Base-by-base conservation (phyloP, 2,888 invertebrate genomes). In the Stramonita haemastoma region DNA sequence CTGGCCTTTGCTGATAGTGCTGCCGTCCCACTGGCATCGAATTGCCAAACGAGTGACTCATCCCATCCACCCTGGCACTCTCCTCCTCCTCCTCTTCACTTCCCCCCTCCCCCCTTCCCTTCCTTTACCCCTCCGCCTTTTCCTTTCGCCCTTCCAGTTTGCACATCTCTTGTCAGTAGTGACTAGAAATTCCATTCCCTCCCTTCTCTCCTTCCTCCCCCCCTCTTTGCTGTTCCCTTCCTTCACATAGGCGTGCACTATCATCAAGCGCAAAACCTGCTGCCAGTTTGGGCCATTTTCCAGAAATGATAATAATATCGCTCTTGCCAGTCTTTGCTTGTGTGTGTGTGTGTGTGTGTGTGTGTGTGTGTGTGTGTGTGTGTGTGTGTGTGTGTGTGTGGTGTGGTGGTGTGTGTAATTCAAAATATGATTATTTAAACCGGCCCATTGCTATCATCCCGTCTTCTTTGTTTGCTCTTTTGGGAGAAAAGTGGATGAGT, bases 1-100 rank as follows among this genome's bases (percentile, higher is more conserved):
- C 26, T 83, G 46, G 8, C 36, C 26, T 26, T 46, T 29, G 46
- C 36, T 83, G 81, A 46, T 46, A 46, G 81, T 22, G 36, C 81
- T n/a, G 73, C 46, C 81, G 11, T 46, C 81, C 22, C 22, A 46
- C 29, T 46, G 81, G 81, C 81, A 46, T 83, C 46, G 26, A 17
- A 29, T 29, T 83, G 36, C 81, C 81, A 83, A 26, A 22, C 81
- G 26, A 8, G 46, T 83, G 81, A 83, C 36, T 83, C 81, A 83
- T 83, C 81, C 81, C 22, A 22, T 34, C 34, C 32, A 8, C 29
- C 19, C 79, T 13, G 22, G 66, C 66, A 66, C 26, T 66, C 66
- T 6, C 26, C 26, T 26, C 26, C 26, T 66, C 19, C 26, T 66
- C 26, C 13, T 13, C 66, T 13, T 13, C 66, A 4, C 66, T 13